phyloP scores from a whole-genome alignment of 1,140 invertebrate species.

The Drosophila pruinosa region DNA sequence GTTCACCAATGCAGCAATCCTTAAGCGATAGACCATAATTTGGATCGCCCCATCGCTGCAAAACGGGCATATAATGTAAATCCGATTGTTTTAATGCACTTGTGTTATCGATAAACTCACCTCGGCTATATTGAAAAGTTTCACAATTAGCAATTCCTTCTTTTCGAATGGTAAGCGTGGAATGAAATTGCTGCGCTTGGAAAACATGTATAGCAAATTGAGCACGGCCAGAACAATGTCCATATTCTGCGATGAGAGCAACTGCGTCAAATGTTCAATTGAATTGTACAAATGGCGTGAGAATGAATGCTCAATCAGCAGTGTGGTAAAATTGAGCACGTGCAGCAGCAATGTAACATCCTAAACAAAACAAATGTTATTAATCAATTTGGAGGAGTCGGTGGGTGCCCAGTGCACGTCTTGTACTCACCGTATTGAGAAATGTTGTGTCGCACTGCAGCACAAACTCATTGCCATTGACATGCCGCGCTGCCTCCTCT shows the following conservation, averaged over 20 bases:
- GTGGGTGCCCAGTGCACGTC: not conserved
- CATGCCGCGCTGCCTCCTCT: constrained; percentile 88
- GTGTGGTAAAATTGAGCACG: constrained; percentile 92
- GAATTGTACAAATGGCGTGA: constrained; percentile 95
- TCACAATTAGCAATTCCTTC: constrained; percentile 88
- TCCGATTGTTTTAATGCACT: not conserved
- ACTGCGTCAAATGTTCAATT: constrained; percentile 93
- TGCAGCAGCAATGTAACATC: constrained; percentile 90
- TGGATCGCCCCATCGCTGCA: constrained; percentile 78
- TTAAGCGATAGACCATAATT: constrained; percentile 75
- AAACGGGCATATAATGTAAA: constrained; percentile 15
- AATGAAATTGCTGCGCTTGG: constrained; percentile 95
- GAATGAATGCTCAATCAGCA: constrained; percentile 95
- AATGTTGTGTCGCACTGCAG: constrained; percentile 90
- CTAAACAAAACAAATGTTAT: constrained; percentile 81
- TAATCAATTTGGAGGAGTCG: not conserved
- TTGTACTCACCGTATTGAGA: constrained; percentile 85
- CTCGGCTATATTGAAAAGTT: constrained; percentile 92
- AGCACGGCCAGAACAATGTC: constrained; percentile 93
- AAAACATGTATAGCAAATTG: constrained; percentile 95
- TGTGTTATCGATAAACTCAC: constrained; percentile 82
- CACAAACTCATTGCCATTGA: constrained; percentile 89
- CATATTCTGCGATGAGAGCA: constrained; percentile 93
- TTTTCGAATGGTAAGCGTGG: constrained; percentile 90
- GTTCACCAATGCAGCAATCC: constrained; percentile 77